phyloP scores from a whole-genome alignment of 2,888 invertebrate genomes.

The Buathra laborator region DNA sequence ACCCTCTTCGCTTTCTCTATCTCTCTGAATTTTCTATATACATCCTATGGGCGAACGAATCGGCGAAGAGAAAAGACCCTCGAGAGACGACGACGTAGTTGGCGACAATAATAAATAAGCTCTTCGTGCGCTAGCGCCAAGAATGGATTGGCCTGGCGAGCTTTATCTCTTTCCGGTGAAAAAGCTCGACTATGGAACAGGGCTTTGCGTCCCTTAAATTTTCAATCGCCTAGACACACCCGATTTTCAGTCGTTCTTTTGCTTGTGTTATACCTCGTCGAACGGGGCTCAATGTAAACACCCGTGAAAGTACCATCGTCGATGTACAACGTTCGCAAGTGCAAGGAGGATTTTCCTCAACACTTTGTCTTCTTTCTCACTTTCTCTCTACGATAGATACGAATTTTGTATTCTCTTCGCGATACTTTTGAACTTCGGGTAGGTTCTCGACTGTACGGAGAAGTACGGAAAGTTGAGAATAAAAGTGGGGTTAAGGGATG shows the following conservation, averaged over 20 bases:
- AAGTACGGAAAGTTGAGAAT: background rate
- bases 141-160: constrained; percentile 35
- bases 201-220: constrained; percentile 51
- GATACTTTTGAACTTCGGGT: background rate
- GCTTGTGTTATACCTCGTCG: background rate
- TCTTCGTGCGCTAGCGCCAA: constrained; percentile 16
- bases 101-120: constrained; percentile 74
- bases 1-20: constrained; percentile 8
- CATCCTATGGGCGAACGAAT: constrained; percentile 21
- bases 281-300: constrained; percentile 11
- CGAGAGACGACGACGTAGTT: constrained; percentile 39
- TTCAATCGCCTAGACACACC: constrained; percentile 58
- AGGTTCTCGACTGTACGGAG: constrained; percentile 2
- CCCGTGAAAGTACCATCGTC: constrained; percentile 6
- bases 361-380: constrained; percentile 4
- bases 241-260: constrained; percentile 6
- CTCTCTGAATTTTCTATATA: constrained; percentile 2
- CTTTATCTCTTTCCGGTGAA: background rate
- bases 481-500: background rate
- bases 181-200: constrained; percentile 28
- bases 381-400: constrained; percentile 7
- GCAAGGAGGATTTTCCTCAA: constrained; percentile 18
- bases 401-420: constrained; percentile 30
- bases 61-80: background rate
- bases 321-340: constrained; percentile 24